Percentiles rank a stretch among this genome's conserved stretches.
Conservation (phyloP, 2,113 vertebrate species). For the Capricornis sumatraensis region DNA sequence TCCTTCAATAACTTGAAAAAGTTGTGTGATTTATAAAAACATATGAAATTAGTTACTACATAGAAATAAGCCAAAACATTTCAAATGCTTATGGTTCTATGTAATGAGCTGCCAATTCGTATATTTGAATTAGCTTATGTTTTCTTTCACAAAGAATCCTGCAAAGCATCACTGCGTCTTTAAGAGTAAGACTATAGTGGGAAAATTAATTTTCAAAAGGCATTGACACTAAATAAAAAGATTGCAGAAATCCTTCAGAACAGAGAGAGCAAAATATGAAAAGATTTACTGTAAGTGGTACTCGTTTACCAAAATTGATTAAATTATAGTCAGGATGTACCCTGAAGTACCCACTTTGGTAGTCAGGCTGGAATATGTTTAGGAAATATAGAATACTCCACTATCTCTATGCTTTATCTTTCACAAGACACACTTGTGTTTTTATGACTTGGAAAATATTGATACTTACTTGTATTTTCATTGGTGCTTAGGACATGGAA, state of each 20-base stretch:
- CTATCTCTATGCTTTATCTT: not conserved
- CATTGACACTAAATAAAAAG: constrained; percentile 45
- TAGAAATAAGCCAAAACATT: not conserved
- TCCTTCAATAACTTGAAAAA: not conserved
- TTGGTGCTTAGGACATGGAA: not conserved
- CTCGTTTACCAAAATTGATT: constrained; percentile 64
- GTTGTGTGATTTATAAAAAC: not conserved
- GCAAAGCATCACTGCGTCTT: constrained; percentile 26
- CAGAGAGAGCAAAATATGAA: not conserved
- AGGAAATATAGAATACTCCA: not conserved
- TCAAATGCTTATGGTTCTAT: not conserved
- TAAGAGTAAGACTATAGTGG: not conserved
- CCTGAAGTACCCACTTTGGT: constrained; percentile 30
- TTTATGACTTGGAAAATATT: not conserved
- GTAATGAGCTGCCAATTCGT: not conserved
- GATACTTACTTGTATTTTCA: not conserved
- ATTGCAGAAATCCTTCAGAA: constrained; percentile 30
- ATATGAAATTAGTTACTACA: not conserved
- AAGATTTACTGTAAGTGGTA: constrained; percentile 47
- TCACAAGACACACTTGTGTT: not conserved
- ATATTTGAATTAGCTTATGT: constrained; percentile 32
- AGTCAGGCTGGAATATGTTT: constrained; percentile 47
- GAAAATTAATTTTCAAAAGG: constrained; percentile 44
- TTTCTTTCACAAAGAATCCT: not conserved
- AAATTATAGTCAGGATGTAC: constrained; percentile 34